Percentiles rank a stretch among this genome's conserved stretches.
Conservation (phyloP, 2,888 invertebrate species). For the Phalangium opilio region DNA sequence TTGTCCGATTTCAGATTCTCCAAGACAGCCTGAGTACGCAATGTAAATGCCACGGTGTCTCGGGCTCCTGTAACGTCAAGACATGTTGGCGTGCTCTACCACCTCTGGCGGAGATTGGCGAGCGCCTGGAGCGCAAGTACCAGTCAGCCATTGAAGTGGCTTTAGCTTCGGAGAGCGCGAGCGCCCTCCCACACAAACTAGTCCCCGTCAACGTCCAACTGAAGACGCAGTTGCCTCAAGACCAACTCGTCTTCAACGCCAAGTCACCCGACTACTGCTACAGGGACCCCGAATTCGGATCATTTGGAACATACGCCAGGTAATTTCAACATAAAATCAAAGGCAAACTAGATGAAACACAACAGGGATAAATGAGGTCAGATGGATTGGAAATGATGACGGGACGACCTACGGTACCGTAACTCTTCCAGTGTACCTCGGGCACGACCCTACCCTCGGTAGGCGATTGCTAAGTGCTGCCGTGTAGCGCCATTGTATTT, state of each 20-base stretch:
- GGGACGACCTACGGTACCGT: too few relatives aligned
- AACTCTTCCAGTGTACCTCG: too few relatives aligned
- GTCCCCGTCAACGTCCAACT: conserved; percentile 31
- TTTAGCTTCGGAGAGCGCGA: conserved; percentile 11
- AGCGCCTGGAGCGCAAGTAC: conserved; percentile 58
- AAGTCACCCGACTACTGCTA: conserved; percentile 72
- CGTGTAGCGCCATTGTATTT: too few relatives aligned
- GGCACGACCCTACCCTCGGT: too few relatives aligned
- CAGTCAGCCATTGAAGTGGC: conserved; percentile 38
- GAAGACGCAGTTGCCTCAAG: conserved; percentile 30
- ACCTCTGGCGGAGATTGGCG: conserved; percentile 74
- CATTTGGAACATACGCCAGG: conserved; percentile 66
- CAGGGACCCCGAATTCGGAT: conserved; percentile 57
- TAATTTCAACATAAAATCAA: conserved; percentile 35
- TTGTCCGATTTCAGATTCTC: conserved; percentile 56
- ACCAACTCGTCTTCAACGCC: conserved; percentile 49
- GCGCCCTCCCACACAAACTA: conserved; percentile 29
- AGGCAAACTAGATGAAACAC: too few relatives aligned
- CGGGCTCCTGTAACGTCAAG: conserved; percentile 89
- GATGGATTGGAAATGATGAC: too few relatives aligned
- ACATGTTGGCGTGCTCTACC: conserved; percentile 98
- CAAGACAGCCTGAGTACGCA: conserved; percentile 80
- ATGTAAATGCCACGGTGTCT: conserved; percentile 99
- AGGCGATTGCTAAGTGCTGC: too few relatives aligned
- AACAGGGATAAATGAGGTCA: too few relatives aligned